Base-by-base conservation (phyloP, 2,888 invertebrate genomes). In the Zootermopsis nevadensis region DNA sequence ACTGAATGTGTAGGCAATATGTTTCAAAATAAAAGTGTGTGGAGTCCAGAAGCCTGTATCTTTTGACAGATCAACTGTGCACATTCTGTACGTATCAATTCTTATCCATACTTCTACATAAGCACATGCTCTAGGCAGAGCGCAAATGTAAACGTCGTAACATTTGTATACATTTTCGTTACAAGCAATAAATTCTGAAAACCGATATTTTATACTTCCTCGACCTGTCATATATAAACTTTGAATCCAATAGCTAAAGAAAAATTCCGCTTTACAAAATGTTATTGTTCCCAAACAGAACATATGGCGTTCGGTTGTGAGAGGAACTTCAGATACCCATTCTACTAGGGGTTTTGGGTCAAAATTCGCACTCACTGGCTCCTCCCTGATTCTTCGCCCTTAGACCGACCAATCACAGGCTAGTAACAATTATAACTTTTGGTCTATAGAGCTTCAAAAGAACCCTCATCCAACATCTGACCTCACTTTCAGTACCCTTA, bases 401-500 rank as follows among this genome's bases (percentile, higher is more conserved):
- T 31, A 33, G 22, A 69, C 31, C 15, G 4, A 69, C 69, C 69
- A 69, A 69, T 69, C 69, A 69, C 69, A 69, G 27, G 27, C 69
- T 8, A 0, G 33, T 69, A 22, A 69, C n/a, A 60, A 60, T 60
- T 60, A 60, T 60, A 60, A 60, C 60, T 7, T 60, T 60, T 27
- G n/a, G 60, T 8, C n/a, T 55, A 6, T 2, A 27, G n/a, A 60
- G 7, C 27, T 60, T n/a, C n/a, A 27, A 60, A 60, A 60, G 60
- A 27, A 76, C 76, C 76, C 76, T 76, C 76, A 48, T 76, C 76
- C n/a, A 76, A 76, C 76, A 76, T 76, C n/a, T 76, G 76, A 76
- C 76, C 2, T 42, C 76, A 60, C 27, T 60, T 60, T 27, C 8
- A 27, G 12, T 60, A 6, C 60, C 60, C 60, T 60, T 27, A 48